These are phyloP conservation scores for Ctenosaura bakeri DNA, from an alignment of 2,797 vertebrate genomes.

Conservation along the genomic window DNA sequence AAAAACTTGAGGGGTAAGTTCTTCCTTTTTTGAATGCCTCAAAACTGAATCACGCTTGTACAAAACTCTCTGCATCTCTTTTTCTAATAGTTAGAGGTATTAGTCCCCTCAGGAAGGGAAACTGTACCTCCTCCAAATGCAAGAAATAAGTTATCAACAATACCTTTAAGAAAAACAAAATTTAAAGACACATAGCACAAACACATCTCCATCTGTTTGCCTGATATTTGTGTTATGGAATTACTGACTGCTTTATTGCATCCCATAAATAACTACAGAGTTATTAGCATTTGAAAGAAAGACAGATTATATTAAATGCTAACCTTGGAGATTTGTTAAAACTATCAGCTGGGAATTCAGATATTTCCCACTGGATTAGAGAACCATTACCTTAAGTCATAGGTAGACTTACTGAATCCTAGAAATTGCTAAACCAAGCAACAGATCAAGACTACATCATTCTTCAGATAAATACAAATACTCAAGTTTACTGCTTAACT, in stretches of 20 bases:
- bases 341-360: not conserved
- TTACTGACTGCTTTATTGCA: not conserved
- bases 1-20: too few relatives aligned
- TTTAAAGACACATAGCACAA: not conserved
- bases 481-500: slow-evolving; percentile 18
- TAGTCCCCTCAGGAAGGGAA: not conserved
- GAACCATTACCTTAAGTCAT: not conserved
- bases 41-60: not conserved
- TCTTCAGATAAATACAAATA: not conserved
- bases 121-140: not conserved
- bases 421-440: slow-evolving; percentile 26
- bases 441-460: not conserved
- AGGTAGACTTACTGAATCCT: not conserved
- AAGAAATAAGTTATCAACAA: not conserved
- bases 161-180: not conserved
- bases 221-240: not conserved
- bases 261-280: too few relatives aligned
- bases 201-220: not conserved
- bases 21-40: too few relatives aligned
- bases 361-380: not conserved
- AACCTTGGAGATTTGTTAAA: not conserved
- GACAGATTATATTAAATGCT: not conserved
- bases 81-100: not conserved
- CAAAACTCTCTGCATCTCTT: not conserved
- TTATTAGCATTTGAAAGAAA: not conserved